These are phyloP conservation scores for Takifugu rubripes DNA, from an alignment of 2,797 vertebrate genomes.

Conservation along the genomic window DNA sequence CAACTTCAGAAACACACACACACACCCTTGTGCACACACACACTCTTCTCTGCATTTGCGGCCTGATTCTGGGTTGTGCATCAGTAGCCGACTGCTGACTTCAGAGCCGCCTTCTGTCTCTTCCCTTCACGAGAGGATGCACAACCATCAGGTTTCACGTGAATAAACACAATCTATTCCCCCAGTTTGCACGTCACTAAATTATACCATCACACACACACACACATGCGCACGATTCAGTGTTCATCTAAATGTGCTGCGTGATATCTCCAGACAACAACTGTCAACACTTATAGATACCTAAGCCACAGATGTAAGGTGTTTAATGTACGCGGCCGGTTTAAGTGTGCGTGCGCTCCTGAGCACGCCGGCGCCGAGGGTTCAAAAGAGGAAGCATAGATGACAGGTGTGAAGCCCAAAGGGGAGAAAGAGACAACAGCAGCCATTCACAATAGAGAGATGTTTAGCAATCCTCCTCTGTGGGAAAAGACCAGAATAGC, in stretches of 20 bases:
- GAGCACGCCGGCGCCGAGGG: slow-evolving; percentile 6
- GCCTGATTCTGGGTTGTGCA: slow-evolving; percentile 55
- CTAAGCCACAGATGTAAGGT: slow-evolving; percentile 46
- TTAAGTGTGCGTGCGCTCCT: slow-evolving; percentile 11
- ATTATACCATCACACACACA: slow-evolving; percentile 8
- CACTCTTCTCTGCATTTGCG: slow-evolving; percentile 27
- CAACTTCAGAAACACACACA: slow-evolving; percentile 46
- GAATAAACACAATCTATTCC: slow-evolving; percentile 22
- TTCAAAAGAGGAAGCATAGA: slow-evolving; percentile 33
- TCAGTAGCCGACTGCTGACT: slow-evolving; percentile 45
- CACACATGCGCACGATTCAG: slow-evolving; percentile 5
- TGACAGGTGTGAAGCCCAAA: slow-evolving; percentile 50
- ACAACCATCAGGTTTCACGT: slow-evolving; percentile 14
- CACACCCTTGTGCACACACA: slow-evolving; percentile 23
- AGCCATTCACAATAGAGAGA: slow-evolving; percentile 36
- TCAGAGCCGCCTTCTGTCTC: slow-evolving; percentile 41
- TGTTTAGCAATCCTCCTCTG: slow-evolving; percentile 45
- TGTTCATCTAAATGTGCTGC: slow-evolving; percentile 36
- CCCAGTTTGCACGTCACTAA: slow-evolving; percentile 16
- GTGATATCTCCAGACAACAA: slow-evolving; percentile 27
- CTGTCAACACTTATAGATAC: slow-evolving; percentile 40
- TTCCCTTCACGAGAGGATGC: slow-evolving; percentile 40
- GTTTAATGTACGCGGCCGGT: slow-evolving; percentile 34
- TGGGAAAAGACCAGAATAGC: slow-evolving; percentile 41
- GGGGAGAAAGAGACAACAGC: slow-evolving; percentile 39